These are phyloP conservation scores for Orussus abietinus DNA, from an alignment of 1,140 invertebrate species.

Conservation along the genomic window DNA sequence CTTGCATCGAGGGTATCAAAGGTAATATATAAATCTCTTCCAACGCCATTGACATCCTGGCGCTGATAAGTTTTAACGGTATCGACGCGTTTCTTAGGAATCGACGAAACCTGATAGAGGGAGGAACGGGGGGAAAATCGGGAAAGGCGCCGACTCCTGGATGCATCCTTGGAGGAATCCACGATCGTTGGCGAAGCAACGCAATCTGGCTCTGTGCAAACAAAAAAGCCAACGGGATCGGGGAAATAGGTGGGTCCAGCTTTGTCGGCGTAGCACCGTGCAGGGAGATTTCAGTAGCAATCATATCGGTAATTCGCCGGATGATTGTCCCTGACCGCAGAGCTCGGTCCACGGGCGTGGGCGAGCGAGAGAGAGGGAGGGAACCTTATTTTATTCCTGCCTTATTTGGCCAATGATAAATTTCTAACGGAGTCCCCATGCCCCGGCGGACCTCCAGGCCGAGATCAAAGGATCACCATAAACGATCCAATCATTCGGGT, in stretches of 20 bases:
- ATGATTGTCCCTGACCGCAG: conserved; percentile 55
- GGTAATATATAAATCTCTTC: no score
- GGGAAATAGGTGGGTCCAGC: conserved; percentile 19
- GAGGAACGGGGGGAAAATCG: no score
- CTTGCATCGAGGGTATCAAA: no score
- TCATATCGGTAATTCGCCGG: conserved; percentile 53
- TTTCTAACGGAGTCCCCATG: conserved; percentile 41
- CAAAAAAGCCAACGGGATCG: not conserved
- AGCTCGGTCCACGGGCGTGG: conserved; percentile 30
- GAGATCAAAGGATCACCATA: conserved; percentile 52
- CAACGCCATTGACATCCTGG: no score
- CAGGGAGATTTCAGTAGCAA: conserved; percentile 51
- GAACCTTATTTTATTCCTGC: conserved; percentile 43
- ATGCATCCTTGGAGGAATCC: no score
- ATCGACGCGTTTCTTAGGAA: no score
- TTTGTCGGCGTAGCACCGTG: conserved; percentile 41
- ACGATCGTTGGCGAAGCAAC: no score
- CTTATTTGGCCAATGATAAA: conserved; percentile 53
- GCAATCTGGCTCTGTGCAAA: not conserved
- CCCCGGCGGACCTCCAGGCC: conserved; percentile 16
- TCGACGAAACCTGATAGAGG: no score
- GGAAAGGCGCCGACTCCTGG: no score
- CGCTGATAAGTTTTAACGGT: no score
- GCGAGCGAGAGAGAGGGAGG: conserved; percentile 1
- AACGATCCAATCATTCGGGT: conserved; percentile 55